phyloP scores from a whole-genome alignment of 2,113 vertebrate species.

The Carassius carassius region DNA sequence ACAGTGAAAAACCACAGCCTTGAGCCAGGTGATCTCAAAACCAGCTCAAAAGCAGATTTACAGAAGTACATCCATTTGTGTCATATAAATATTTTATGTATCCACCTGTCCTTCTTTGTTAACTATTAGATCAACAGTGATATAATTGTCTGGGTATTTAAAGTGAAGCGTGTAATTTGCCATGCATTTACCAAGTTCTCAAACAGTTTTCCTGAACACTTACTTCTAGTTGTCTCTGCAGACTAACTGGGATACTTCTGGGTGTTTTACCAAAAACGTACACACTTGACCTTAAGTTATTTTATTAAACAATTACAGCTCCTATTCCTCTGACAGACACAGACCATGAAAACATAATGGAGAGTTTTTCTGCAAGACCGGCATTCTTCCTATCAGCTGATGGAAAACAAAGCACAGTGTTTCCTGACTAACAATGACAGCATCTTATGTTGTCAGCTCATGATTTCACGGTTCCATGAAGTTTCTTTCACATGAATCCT shows the following conservation, averaged over 20 bases:
- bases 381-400: constrained; percentile 32
- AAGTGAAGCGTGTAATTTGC: neutral
- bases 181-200: neutral
- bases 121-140: neutral
- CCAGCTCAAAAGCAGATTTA: neutral
- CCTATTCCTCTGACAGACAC: neutral
- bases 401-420: constrained; percentile 46
- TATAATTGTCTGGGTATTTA: neutral
- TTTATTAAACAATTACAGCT: neutral
- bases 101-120: neutral
- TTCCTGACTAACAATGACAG: constrained; percentile 48
- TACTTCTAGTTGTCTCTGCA: neutral
- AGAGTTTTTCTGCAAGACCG: neutral
- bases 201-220: neutral
- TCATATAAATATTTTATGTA: neutral
- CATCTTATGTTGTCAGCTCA: constrained; percentile 14
- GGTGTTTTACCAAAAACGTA: neutral
- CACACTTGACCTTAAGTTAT: neutral
- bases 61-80: neutral
- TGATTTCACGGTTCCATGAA: neutral
- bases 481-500: neutral
- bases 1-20: neutral
- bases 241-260: neutral
- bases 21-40: constrained; percentile 11
- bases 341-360: neutral